These are phyloP conservation scores for Chrysolina oricalcia DNA, from an alignment of 2,888 invertebrate genomes.

Conservation along the genomic window DNA sequence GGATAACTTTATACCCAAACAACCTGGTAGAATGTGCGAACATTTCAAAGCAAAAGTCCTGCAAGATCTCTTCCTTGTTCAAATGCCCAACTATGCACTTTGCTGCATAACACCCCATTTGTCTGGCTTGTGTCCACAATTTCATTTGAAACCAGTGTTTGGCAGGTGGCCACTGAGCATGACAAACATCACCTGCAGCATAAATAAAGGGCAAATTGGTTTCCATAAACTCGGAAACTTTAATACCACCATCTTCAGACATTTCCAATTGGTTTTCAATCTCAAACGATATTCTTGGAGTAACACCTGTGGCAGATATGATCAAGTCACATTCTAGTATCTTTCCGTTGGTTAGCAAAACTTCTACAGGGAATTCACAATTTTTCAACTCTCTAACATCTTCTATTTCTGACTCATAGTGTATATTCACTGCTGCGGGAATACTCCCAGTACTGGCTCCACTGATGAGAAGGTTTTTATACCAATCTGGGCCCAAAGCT, in stretches of 20 bases:
- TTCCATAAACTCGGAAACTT: slow-evolving; percentile 89
- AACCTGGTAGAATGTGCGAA: slow-evolving; percentile 97
- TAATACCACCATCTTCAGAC: slow-evolving; percentile 86
- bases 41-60: slow-evolving; percentile 97
- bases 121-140: slow-evolving; percentile 97
- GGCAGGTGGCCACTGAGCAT: slow-evolving; percentile 84
- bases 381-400: slow-evolving; percentile 69
- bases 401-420: slow-evolving; percentile 77
- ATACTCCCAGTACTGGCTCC: slow-evolving; percentile 66
- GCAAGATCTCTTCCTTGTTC: slow-evolving; percentile 79
- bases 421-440: slow-evolving; percentile 75
- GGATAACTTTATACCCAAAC: slow-evolving; percentile 93
- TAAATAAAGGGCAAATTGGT: slow-evolving; percentile 86
- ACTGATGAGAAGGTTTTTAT: slow-evolving; percentile 78
- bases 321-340: slow-evolving; percentile 89
- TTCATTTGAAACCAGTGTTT: slow-evolving; percentile 95
- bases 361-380: slow-evolving; percentile 80
- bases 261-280: slow-evolving; percentile 74
- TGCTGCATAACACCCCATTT: slow-evolving; percentile 97
- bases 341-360: slow-evolving; percentile 83
- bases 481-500: slow-evolving; percentile 98
- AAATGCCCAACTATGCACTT: slow-evolving; percentile 85
- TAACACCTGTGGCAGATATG: slow-evolving; percentile 96
- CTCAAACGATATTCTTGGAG: slow-evolving; percentile 77
- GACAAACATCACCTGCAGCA: slow-evolving; percentile 97